Evolutionary conservation across 2,797 vertebrate species (phyloP), one percentile per base, ranked within the genome.

Genomic region (Nyctalus aviator): DNA sequence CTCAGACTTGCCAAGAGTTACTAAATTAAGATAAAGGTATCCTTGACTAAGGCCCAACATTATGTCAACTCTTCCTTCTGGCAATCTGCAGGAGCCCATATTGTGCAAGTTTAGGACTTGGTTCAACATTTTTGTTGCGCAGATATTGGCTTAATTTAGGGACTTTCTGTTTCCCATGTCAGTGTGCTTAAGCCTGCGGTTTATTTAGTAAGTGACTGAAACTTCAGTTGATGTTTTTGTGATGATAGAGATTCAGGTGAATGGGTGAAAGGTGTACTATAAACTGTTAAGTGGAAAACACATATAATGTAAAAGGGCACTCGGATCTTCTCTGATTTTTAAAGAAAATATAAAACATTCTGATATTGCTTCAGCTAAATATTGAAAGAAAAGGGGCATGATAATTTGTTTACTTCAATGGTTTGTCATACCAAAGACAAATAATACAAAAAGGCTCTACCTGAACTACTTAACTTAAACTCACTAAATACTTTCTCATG

Each of bases 1-100:
- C 30, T 95, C 95, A 95, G 35, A 62, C 79, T 95, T 92, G 90
- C 86, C 94, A 87, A 84, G 84, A 85, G 20, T 95, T 96, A 32
- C 79, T 89, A 84, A 83, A 44, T 94, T 75, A 62, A 94, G 88
- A 94, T 84, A 88, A 93, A 94, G 48, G 46, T 85, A 41, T 20
- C 68, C n/a, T 85, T 84, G 82, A 93, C 6, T 3, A 46, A 59
- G 55, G 37, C 62, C 91, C 83, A 85, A 23, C 9, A 48, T 94
- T 68, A 27, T 84, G 83, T 91, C 92, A 96, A 13, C 53, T 44
- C 59, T 85, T 76, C 78, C 90, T 84, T 85, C 71, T 62, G 92
- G 95, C 95, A 76, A 79, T 88, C 17, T 18, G 23, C 41, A 79
- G 64, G 55, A 79, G 71, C 79, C 41, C 41, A 69, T 3, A 2